Conservation (phyloP, 1,140 invertebrate species). For the Streblospio benedicti region DNA sequence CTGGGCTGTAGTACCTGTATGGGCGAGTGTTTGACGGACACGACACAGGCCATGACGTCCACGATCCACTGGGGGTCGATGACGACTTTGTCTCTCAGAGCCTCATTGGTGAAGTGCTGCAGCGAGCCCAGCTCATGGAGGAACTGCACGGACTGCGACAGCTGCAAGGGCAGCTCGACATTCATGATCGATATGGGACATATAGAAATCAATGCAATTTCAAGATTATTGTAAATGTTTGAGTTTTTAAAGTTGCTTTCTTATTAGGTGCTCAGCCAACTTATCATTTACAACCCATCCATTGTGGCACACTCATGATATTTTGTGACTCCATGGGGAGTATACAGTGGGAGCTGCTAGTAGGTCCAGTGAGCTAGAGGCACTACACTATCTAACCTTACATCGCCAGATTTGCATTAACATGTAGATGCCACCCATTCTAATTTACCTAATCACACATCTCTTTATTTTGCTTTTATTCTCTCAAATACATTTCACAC, state of each 20-base stretch:
- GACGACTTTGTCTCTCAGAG: conserved; percentile 36
- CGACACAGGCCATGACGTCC: conserved; percentile 44
- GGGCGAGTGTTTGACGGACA: conserved; percentile 37
- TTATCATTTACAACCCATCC: not conserved
- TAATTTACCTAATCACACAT: too few species aligned
- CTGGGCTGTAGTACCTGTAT: conserved; percentile 38
- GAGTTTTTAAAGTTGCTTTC: not conserved
- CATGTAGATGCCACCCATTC: too few species aligned
- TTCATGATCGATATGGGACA: not conserved
- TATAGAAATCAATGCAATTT: not conserved
- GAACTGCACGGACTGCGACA: conserved; percentile 36
- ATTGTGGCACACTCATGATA: too few species aligned
- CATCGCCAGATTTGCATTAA: too few species aligned
- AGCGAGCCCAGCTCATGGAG: conserved; percentile 43
- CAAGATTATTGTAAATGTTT: not conserved
- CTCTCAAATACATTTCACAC: not conserved
- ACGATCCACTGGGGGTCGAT: conserved; percentile 47
- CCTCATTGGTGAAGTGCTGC: conserved; percentile 42
- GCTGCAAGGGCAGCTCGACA: not conserved
- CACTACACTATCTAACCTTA: too few species aligned
- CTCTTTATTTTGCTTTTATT: too few species aligned
- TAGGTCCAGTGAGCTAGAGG: too few species aligned
- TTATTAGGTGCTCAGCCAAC: not conserved
- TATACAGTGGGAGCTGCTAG: too few species aligned
- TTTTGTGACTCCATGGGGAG: too few species aligned